Evolutionary conservation across 2,797 vertebrate species (phyloP).

Genomic region (Lacerta bilineata): DNA sequence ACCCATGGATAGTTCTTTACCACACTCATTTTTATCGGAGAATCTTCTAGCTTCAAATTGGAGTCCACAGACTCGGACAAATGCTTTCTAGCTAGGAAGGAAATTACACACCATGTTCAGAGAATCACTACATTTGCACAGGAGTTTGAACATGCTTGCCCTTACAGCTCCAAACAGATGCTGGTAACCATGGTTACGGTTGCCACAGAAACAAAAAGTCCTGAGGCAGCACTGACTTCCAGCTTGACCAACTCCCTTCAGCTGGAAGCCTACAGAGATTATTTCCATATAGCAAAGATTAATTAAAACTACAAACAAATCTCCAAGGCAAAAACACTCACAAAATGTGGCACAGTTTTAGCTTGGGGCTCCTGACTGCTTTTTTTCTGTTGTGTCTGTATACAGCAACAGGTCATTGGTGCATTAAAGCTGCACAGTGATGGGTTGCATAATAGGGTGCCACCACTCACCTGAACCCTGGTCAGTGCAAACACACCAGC

Average conservation of each 20-base stretch:
- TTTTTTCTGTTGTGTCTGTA: not conserved
- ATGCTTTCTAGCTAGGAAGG: not conserved
- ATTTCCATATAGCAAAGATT: conserved; percentile 28
- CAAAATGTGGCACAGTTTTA: not conserved
- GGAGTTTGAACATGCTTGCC: not conserved
- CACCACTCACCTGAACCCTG: no score
- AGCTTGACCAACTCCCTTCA: conserved; percentile 20
- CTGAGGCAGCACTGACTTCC: not conserved
- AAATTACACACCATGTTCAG: conserved; percentile 10
- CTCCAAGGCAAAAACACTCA: conserved; percentile 35
- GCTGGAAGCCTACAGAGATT: conserved; percentile 35
- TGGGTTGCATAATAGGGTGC: no score
- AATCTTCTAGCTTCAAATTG: not conserved
- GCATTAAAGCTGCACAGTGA: no score
- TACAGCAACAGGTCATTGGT: no score
- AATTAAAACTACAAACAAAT: conserved; percentile 54
- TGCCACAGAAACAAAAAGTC: conserved; percentile 31
- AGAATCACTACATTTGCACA: conserved; percentile 10
- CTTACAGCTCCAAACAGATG: not conserved
- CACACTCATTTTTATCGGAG: not conserved
- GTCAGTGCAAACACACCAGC: no score
- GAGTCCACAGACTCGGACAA: not conserved
- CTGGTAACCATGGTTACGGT: not conserved
- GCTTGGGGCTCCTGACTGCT: not conserved
- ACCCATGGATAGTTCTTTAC: not conserved